phyloP scores from a whole-genome alignment of 2,113 vertebrate species.

The Axis porcinus region DNA sequence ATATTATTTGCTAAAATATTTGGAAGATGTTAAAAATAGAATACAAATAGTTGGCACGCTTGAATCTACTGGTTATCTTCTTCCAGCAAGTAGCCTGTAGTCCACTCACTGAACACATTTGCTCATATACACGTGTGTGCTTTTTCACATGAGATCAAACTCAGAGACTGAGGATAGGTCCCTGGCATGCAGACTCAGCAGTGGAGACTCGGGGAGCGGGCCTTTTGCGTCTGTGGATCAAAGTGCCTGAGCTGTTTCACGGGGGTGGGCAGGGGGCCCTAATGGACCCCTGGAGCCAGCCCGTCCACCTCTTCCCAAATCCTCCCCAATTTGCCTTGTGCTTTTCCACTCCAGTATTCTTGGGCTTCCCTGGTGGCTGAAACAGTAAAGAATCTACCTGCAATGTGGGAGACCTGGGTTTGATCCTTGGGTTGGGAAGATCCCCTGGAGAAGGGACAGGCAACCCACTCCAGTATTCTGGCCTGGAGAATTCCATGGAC shows the following conservation, averaged over 20 bases:
- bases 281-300: background rate
- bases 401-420: background rate
- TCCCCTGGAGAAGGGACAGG: background rate
- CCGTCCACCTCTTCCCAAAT: background rate
- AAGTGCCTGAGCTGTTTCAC: background rate
- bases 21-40: background rate
- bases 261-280: background rate
- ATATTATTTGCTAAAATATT: background rate
- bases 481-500: background rate
- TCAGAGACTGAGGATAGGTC: background rate
- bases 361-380: background rate
- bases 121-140: background rate
- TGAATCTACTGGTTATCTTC: background rate
- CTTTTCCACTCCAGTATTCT: background rate
- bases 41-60: background rate
- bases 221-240: background rate
- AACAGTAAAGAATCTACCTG: background rate
- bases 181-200: background rate
- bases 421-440: background rate
- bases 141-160: background rate
- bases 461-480: background rate
- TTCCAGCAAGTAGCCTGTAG: background rate
- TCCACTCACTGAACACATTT: background rate
- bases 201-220: background rate
- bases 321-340: background rate